Evolutionary conservation across 2,797 vertebrate genomes (phyloP).

Genomic region (Crossoptilon crossoptilon): DNA sequence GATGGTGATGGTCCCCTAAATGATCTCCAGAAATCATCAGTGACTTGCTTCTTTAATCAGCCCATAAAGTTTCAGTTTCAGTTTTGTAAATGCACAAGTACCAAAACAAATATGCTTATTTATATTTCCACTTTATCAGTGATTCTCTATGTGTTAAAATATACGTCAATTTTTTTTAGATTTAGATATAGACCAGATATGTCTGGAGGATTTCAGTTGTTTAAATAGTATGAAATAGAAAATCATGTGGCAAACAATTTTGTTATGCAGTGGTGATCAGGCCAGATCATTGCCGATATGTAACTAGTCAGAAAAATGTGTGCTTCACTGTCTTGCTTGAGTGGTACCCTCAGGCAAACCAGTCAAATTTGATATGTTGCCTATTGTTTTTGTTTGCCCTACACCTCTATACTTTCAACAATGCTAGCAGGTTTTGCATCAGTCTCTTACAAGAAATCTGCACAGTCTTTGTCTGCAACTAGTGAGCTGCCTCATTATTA

Average conservation of each 20-base stretch:
- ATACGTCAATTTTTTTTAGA: not conserved
- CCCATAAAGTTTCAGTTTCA: not conserved
- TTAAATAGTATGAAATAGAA: not conserved
- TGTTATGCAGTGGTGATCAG: not conserved
- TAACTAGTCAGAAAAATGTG: not conserved
- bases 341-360: not conserved
- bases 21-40: not conserved
- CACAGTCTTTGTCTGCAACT: not conserved
- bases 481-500: not conserved
- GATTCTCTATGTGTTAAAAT: not conserved
- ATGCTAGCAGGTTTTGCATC: not conserved
- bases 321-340: not conserved
- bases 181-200: not conserved
- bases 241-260: not conserved
- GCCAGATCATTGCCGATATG: not conserved
- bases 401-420: not conserved
- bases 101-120: not conserved
- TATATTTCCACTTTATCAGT: not conserved
- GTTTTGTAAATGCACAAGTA: not conserved
- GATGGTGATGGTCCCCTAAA: not conserved
- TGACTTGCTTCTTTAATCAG: not conserved
- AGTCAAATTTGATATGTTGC: not conserved
- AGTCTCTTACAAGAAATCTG: not conserved
- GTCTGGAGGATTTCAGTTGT: not conserved
- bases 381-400: fast-evolving